These are phyloP conservation scores for Epinotia demarniana DNA, from an alignment of 2,888 invertebrate genomes.

Conservation along the genomic window DNA sequence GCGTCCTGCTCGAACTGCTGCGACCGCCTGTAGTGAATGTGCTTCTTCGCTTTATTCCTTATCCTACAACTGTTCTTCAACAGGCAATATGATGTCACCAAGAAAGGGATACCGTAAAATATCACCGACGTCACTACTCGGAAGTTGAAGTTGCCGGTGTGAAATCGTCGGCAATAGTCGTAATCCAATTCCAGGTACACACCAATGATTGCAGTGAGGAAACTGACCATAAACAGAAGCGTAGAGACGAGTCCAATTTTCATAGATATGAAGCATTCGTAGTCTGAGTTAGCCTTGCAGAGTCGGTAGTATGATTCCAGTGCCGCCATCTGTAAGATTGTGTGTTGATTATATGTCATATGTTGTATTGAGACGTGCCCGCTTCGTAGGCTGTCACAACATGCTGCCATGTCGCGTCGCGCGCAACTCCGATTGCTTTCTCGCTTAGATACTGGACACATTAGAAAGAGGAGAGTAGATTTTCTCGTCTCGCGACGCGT, in stretches of 20 bases:
- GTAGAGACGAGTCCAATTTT: slow-evolving; percentile 81
- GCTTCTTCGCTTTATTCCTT: slow-evolving; percentile 78
- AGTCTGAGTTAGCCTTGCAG: slow-evolving; percentile 73
- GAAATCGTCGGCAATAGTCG: slow-evolving; percentile 87
- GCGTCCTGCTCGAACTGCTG: slow-evolving; percentile 86
- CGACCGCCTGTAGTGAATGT: slow-evolving; percentile 85
- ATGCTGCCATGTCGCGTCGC: no score
- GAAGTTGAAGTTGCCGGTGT: slow-evolving; percentile 83
- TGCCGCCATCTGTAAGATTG: slow-evolving; percentile 80
- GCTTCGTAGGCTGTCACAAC: not conserved
- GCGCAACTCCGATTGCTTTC: no score
- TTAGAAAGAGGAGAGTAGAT: no score
- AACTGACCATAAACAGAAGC: slow-evolving; percentile 84
- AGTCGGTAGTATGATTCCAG: slow-evolving; percentile 87
- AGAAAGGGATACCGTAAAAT: slow-evolving; percentile 85
- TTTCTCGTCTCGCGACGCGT: no score
- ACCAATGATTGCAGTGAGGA: slow-evolving; percentile 85
- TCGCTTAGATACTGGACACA: no score
- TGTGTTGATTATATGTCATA: no score
- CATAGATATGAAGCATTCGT: slow-evolving; percentile 76
- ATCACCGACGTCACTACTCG: slow-evolving; percentile 83
- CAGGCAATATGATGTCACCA: slow-evolving; percentile 84
- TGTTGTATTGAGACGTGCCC: not conserved
- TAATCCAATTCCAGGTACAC: slow-evolving; percentile 86
- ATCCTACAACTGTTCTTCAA: slow-evolving; percentile 79